Percentiles rank a stretch among this genome's conserved stretches.
These are phyloP conservation scores for Mantis religiosa DNA, from an alignment of 2,888 invertebrate genomes.

Conservation along the genomic window DNA sequence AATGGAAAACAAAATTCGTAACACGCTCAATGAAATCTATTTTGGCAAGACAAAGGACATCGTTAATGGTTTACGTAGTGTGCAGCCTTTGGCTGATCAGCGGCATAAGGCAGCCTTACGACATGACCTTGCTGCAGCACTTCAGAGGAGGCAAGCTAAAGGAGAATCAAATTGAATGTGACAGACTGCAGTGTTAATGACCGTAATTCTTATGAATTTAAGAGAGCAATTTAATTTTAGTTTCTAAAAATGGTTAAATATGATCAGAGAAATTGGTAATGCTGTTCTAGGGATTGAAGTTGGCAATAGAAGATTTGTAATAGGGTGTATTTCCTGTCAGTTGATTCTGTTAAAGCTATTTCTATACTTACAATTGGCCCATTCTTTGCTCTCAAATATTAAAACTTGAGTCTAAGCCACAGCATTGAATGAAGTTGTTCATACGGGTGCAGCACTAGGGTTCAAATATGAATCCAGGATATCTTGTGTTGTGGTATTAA, in stretches of 20 bases:
- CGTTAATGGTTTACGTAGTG: conserved; percentile 84
- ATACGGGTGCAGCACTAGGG: background rate
- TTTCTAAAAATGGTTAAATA: background rate
- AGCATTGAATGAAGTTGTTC: background rate
- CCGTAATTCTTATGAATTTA: background rate
- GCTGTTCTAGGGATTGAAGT: background rate
- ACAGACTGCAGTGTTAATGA: background rate
- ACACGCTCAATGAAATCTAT: conserved; percentile 96
- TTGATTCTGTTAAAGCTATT: background rate
- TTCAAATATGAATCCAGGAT: background rate
- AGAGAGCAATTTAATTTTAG: background rate
- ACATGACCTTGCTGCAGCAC: conserved; percentile 78
- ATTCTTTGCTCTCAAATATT: background rate
- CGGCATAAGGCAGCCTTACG: conserved; percentile 78
- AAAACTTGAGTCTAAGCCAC: background rate
- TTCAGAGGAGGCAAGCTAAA: conserved; percentile 77
- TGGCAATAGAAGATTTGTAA: background rate
- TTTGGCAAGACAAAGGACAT: conserved; percentile 99
- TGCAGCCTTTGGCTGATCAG: conserved; percentile 80
- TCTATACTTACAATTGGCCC: background rate
- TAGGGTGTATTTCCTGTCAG: background rate
- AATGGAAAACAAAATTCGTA: conserved; percentile 99
- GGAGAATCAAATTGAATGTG: conserved; percentile 33
- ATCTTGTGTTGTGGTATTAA: background rate
- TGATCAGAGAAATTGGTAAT: background rate